Percentiles rank a stretch among this genome's conserved stretches.
Evolutionary conservation across 2,113 vertebrate species (phyloP).

Genomic region (Phoxinus phoxinus): DNA sequence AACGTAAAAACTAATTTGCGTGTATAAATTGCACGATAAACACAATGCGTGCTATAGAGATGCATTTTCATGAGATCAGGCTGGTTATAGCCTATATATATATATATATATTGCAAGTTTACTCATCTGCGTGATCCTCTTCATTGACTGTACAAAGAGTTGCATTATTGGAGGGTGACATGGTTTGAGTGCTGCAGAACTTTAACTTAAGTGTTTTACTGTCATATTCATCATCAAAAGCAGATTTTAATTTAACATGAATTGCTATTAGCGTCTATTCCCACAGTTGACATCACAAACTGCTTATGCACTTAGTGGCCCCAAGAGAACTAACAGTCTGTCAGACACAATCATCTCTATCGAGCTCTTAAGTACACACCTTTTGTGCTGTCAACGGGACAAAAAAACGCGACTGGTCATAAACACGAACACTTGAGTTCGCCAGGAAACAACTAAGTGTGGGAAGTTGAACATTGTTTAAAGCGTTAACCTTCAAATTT

Average conservation of each 20-base stretch:
- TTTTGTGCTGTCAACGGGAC: neutral
- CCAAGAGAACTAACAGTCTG: constrained; percentile 46
- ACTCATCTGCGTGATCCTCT: no score
- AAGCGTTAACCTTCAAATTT: constrained; percentile 49
- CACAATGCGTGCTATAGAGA: no score
- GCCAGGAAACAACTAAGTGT: constrained; percentile 25
- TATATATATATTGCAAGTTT: no score
- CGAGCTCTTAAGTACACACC: constrained; percentile 35
- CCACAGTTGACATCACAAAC: neutral
- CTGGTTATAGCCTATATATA: no score
- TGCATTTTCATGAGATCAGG: no score
- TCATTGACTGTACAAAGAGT: no score
- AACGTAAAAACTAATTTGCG: no score
- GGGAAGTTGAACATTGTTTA: constrained; percentile 36
- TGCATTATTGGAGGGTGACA: neutral
- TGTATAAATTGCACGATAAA: no score
- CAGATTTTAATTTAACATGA: constrained; percentile 39
- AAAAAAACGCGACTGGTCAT: constrained; percentile 1
- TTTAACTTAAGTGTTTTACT: constrained; percentile 23
- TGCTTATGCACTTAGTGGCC: constrained; percentile 25
- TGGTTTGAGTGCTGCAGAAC: neutral
- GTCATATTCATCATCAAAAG: constrained; percentile 38
- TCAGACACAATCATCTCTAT: constrained; percentile 47
- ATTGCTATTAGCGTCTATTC: constrained; percentile 26
- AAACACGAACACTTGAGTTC: constrained; percentile 10